Conservation (phyloP, 2,888 invertebrate species). For the Drosophila pegasa region DNA sequence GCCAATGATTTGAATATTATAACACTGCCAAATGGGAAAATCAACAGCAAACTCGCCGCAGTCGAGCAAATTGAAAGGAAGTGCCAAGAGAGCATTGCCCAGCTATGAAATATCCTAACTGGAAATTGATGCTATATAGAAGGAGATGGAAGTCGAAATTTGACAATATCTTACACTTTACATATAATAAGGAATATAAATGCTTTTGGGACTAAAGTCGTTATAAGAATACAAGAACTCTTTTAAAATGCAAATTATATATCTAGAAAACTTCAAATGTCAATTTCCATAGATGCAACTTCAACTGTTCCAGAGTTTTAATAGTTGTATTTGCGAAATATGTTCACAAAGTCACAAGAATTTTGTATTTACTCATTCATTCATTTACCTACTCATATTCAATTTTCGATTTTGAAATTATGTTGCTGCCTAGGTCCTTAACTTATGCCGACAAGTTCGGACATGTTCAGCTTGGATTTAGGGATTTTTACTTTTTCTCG, state of each 20-base stretch:
- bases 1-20: slow-evolving; percentile 47
- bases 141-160: too few species aligned
- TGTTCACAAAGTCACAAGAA: too few species aligned
- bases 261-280: neutral
- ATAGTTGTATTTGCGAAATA: neutral
- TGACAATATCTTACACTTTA: too few species aligned
- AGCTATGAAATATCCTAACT: slow-evolving; percentile 5
- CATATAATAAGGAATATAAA: too few species aligned
- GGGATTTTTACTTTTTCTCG: too few species aligned
- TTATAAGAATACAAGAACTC: neutral
- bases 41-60: slow-evolving; percentile 27
- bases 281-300: neutral
- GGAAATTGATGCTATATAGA: neutral
- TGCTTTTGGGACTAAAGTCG: neutral
- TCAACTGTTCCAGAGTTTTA: neutral
- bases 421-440: too few species aligned
- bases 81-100: too few species aligned
- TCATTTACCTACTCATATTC: too few species aligned
- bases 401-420: too few species aligned
- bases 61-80: slow-evolving; percentile 7
- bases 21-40: slow-evolving; percentile 32
- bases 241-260: neutral
- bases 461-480: too few species aligned
- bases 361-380: too few species aligned
- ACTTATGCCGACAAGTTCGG: too few species aligned